Evolutionary conservation across 2,113 vertebrate genomes (phyloP), one percentile per base, ranked within the genome.

Genomic region (Oreamnos americanus): DNA sequence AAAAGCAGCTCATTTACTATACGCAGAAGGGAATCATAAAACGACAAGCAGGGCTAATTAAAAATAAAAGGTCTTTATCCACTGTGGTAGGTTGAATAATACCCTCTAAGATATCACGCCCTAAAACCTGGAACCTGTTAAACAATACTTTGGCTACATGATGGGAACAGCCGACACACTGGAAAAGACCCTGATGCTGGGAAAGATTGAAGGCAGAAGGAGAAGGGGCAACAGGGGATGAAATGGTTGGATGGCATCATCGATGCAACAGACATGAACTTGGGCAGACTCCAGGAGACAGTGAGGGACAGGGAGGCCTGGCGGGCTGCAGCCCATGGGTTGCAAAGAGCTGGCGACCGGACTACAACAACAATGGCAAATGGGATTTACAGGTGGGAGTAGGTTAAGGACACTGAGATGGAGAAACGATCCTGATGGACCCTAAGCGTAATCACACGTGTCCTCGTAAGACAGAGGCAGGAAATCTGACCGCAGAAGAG

Each of bases 341-440:
- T 11, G 0, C 67, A 71, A n/a, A 67, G 19, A 12, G n/a, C 36
- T 39, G 67, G n/a, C 0, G 19, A 71, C 67, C 0, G 19, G 67
- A 71, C n/a, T 21, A 23, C 67, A 39, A 6, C 62, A 17, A 8
- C 67, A 71, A 6, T 19, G 79, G 84, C 11, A 7, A n/a, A 57
- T 1, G 1, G 25, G 13, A 11, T n/a, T 28, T 3, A 60, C 3
- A n/a, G n/a, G 3, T 9, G 60, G 10, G 57, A 15, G 21, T 39
- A 11, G 26, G 82, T 62, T 36, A 36, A 45, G 76, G 64, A 5
- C 3, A 11, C 1, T 0, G 47, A 71, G 90, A 15, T 17, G 26
- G 47, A 30, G 36, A 33, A 8, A 12, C 49, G 2, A 21, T n/a
- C 14, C 47, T 60, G 28, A 47, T 53, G 55, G n/a, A 58, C 39